These are phyloP conservation scores for Porites rus DNA, from an alignment of 92 coral and sea anemone species.

Conservation along the genomic window DNA sequence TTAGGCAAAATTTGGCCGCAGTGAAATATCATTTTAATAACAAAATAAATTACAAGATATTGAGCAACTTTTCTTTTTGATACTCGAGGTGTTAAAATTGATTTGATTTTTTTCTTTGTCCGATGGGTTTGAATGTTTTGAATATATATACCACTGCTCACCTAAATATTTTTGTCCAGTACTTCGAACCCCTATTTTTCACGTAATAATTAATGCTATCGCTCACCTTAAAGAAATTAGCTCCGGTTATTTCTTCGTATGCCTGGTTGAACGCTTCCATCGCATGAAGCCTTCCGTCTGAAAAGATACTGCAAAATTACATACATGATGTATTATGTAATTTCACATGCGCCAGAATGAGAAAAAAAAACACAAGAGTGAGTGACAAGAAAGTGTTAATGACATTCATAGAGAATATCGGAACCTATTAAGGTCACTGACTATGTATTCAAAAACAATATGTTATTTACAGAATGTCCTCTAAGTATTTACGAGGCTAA, in stretches of 20 bases:
- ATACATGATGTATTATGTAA: neutral
- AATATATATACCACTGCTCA: too few relatives aligned
- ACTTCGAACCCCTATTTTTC: neutral
- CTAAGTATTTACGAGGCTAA: too few relatives aligned
- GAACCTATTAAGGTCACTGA: neutral
- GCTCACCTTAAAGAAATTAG: conserved; percentile 24
- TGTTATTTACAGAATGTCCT: too few relatives aligned
- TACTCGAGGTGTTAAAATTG: neutral
- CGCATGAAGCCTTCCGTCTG: neutral
- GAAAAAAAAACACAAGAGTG: neutral
- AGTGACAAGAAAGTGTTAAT: neutral
- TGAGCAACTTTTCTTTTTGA: neutral
- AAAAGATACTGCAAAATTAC: neutral
- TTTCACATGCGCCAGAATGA: neutral
- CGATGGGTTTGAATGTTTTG: neutral
- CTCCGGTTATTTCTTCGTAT: conserved; percentile 37
- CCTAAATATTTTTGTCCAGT: neutral
- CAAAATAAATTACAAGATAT: neutral
- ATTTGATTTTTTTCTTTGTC: neutral
- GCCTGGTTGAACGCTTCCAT: conserved; percentile 57
- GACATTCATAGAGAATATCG: neutral
- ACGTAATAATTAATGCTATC: neutral
- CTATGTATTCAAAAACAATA: too few relatives aligned
- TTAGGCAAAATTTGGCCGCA: neutral
- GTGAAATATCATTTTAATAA: neutral